Evolutionary conservation across 2,888 invertebrate genomes (phyloP).

Genomic region (Gryllus longicercus): DNA sequence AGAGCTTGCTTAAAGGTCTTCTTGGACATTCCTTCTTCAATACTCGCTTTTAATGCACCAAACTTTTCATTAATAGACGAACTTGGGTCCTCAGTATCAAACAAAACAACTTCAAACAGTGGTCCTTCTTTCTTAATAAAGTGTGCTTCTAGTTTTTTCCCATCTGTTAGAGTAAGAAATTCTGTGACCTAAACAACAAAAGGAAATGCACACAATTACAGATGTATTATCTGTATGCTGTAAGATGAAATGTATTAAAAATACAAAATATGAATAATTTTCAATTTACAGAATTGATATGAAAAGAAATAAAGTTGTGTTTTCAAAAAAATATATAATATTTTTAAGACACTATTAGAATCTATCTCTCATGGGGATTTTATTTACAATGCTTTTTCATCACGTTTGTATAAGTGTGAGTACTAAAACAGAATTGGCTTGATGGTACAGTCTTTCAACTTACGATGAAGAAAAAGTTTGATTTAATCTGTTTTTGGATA

Average conservation of each 20-base stretch:
- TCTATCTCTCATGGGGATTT: too few relatives aligned
- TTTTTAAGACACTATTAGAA: too few relatives aligned
- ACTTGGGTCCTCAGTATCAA: conserved; percentile 32
- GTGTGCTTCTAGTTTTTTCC: conserved; percentile 42
- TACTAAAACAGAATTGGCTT: too few relatives aligned
- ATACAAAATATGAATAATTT: not conserved
- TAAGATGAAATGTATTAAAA: not conserved
- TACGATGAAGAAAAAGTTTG: too few relatives aligned
- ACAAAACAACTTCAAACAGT: conserved; percentile 41
- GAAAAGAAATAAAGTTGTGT: too few relatives aligned
- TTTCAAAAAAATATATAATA: too few relatives aligned
- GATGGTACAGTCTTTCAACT: too few relatives aligned
- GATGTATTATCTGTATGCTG: not conserved
- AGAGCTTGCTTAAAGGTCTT: not conserved
- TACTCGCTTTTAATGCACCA: conserved; percentile 1
- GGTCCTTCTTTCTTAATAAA: conserved; percentile 42
- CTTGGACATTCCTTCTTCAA: not conserved
- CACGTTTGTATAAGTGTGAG: too few relatives aligned
- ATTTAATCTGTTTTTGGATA: too few relatives aligned
- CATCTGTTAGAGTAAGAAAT: conserved; percentile 40
- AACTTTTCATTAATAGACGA: conserved; percentile 29
- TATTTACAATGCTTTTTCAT: too few relatives aligned
- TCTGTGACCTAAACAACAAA: conserved; percentile 26
- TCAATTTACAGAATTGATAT: too few relatives aligned
- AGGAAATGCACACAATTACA: not conserved